Evolutionary conservation across 2,797 vertebrate species (phyloP).

Genomic region (Malurus splendens): DNA sequence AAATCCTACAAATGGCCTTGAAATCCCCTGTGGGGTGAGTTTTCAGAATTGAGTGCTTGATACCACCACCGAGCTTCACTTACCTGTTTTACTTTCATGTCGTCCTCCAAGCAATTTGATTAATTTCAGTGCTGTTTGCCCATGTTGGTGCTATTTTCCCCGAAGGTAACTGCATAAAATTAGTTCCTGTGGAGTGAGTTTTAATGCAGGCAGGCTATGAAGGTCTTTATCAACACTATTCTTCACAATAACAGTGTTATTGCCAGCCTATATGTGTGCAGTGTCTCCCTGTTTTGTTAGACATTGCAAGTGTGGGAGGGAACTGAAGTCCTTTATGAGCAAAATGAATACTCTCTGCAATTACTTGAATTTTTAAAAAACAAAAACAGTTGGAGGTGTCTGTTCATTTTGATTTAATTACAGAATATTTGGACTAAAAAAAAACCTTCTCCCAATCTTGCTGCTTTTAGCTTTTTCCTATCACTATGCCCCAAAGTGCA

Average conservation of each 20-base stretch:
- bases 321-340: not conserved
- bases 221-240: not conserved
- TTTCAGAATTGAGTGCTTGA: not conserved
- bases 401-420: not conserved
- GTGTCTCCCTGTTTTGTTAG: not conserved
- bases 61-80: rapidly evolving
- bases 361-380: not conserved
- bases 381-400: not conserved
- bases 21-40: not conserved
- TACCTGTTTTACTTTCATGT: not conserved
- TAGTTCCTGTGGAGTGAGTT: not conserved
- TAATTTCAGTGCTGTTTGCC: not conserved
- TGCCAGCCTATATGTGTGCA: not conserved
- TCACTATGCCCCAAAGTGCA: not conserved
- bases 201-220: not conserved
- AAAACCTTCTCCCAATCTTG: not conserved
- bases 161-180: not conserved
- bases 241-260: not conserved
- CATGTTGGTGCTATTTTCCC: not conserved
- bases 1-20: not conserved
- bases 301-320: not conserved
- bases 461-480: not conserved
- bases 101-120: not conserved
- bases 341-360: not conserved
- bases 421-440: not conserved